Conservation (phyloP, 2,113 vertebrate genomes). For the Odobenus rosmarus region DNA sequence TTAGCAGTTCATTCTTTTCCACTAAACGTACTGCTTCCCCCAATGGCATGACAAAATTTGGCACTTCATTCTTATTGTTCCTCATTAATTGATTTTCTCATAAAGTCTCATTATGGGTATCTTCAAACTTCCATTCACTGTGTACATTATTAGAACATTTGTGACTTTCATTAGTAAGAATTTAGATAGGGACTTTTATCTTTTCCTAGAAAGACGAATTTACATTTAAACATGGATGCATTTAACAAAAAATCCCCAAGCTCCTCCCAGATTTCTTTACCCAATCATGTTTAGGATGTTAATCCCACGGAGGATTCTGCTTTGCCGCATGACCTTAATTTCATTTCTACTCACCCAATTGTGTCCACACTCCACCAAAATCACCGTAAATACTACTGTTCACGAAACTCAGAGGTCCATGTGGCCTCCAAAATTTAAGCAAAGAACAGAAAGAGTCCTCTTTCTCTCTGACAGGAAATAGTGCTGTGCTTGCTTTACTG, state of each 20-base stretch:
- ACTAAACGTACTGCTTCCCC: not conserved
- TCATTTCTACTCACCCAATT: not conserved
- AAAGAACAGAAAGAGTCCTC: not conserved
- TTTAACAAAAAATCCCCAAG: not conserved
- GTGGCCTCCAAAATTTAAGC: not conserved
- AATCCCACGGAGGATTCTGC: not conserved
- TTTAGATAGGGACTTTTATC: constrained; percentile 15
- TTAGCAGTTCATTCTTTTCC: not conserved
- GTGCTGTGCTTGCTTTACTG: not conserved
- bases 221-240: not conserved
- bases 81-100: constrained; percentile 40
- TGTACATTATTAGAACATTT: not conserved
- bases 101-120: not conserved
- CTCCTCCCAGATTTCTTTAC: not conserved
- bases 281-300: not conserved
- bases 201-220: not conserved
- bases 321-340: not conserved
- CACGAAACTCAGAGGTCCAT: not conserved
- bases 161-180: not conserved
- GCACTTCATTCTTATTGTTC: not conserved
- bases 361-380: not conserved
- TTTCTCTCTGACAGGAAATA: not conserved
- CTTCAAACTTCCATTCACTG: not conserved
- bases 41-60: not conserved
- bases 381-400: not conserved